phyloP scores from a whole-genome alignment of 2,797 vertebrate species.

The Sebastiscus albofasciatus region DNA sequence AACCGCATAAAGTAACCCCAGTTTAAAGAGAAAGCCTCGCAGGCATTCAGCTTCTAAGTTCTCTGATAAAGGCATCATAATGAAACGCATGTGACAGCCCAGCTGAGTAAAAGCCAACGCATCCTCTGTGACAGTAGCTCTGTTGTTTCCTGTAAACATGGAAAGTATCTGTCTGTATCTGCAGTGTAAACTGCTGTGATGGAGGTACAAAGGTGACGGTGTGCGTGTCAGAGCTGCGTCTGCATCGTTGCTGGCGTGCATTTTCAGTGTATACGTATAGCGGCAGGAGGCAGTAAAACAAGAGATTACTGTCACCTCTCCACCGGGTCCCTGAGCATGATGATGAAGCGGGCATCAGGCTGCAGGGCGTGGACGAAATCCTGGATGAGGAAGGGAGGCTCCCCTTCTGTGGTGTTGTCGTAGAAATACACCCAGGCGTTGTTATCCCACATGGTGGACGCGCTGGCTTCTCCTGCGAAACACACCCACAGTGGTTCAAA shows the following conservation, averaged over 20 bases:
- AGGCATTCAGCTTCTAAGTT: slow-evolving; percentile 11
- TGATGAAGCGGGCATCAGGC: slow-evolving; percentile 90
- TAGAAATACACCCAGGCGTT: slow-evolving; percentile 96
- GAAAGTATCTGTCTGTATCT: slow-evolving; percentile 30
- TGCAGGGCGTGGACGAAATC: slow-evolving; percentile 96
- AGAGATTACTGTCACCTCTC: slow-evolving; percentile 85
- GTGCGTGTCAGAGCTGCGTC: background rate
- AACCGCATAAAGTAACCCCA: slow-evolving; percentile 7
- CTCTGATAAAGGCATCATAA: slow-evolving; percentile 29
- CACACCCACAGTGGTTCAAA: slow-evolving; percentile 7
- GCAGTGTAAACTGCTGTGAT: slow-evolving; percentile 27
- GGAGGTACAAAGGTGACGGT: background rate
- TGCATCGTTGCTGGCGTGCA: background rate
- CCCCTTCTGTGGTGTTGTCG: slow-evolving; percentile 88
- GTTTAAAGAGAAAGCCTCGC: slow-evolving; percentile 14
- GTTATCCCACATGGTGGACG: slow-evolving; percentile 99
- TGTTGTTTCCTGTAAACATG: slow-evolving; percentile 47
- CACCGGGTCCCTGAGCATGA: slow-evolving; percentile 96
- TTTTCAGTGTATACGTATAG: background rate
- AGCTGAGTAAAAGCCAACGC: slow-evolving; percentile 13
- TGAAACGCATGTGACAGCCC: slow-evolving; percentile 20
- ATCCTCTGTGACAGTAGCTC: slow-evolving; percentile 11
- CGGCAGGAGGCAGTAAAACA: background rate
- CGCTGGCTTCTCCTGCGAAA: slow-evolving; percentile 93
- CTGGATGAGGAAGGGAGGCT: slow-evolving; percentile 94